Base-by-base conservation (phyloP, 1,140 invertebrate species). In the Drosophila hydei region DNA sequence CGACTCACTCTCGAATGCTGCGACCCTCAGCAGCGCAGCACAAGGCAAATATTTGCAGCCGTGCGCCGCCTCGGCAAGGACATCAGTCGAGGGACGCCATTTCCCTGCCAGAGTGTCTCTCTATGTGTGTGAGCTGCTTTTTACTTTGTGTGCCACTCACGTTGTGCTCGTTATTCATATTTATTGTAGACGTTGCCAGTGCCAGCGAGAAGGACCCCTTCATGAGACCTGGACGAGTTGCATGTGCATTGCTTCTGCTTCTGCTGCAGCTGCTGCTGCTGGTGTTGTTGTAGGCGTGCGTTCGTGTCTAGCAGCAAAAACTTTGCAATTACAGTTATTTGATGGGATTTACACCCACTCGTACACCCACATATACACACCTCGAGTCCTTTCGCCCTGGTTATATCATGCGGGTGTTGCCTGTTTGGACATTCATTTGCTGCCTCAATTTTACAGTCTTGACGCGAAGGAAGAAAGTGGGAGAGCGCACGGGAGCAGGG, bases 301-400 rank as follows among this genome's bases (percentile, higher is more conserved):
- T 60, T 80, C 56, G 60, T 88, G 72, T 81, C 80, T 87, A 77
- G 71, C 64, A 50, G 83, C 80, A 87, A 87, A 87, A 88, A 88
- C 83, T 87, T 87, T 87, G 72, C 83, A 87, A 87, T 87, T 88
- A 87, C 81, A 87, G 78, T 87, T 87, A 87, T 87, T 87, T 88
- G 78, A 87, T 88, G 83, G 83, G 83, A 87, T 87, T 88, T 83
- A 59, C 56, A 30, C 36, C 14, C 36, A 56, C n/a, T 42, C 54
- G 42, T 1, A 25, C 36, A 61, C 11, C 21, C 61, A 23, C 38
- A 40, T n/a, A 16, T 5, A 11, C 9, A 43, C 27, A 25, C 42
- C 18, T 4, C 5, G 23, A 18, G 36, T 43, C 48, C 60, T 52
- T 52, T 43, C 16, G 60, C 27, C 23, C 21, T 9, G n/a, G 11